Base-by-base conservation (phyloP, 1,140 invertebrate genomes). In the Apis florea region DNA sequence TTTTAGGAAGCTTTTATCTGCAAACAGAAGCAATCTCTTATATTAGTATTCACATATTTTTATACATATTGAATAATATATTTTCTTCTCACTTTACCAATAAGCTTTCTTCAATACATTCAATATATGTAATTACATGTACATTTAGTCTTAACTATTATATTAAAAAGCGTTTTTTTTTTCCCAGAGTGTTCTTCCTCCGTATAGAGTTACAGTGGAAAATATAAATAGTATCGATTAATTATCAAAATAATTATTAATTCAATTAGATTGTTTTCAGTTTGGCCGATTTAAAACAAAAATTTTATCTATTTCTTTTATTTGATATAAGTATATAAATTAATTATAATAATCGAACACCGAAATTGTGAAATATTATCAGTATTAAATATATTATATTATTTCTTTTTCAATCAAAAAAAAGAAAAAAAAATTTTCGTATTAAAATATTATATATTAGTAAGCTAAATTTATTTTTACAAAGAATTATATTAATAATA, bases 151-250 rank as follows among this genome's bases (percentile, higher is more conserved):
- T 79, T 81, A 79, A 81, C 64, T 83, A 66, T 64, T 85, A 79
- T 83, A 70, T 89, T 90, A 88, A 85, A 91, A 91, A 91, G 90
- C 90, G 90, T 88, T 91, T 90, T 79, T 83, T n/a, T 91, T 89
- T 91, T 89, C 90, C 90, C 90, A 90, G 86, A 89, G 83, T 88
- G 82, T 89, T 86, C 68, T 88, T 82, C 76, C 70, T 83, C 75
- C 73, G 68, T 69, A 76, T 67, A 67, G 31, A 26, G 31, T 85
- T 81, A 85, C 70, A 87, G 61, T 53, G 82, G 84, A 85, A 83
- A 86, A 78, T 75, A 40, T 87, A 69, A 83, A 83, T 40, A 15
- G 26, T 75, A 88, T 49, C 10, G 13, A 47, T 47, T n/a, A 49
- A 49, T 47, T 8, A 40, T 40, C 0, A 0, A 40, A 40, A 40